A percentile compares a stretch with the other conserved stretches of the same genome.
These are phyloP conservation scores for Lophotis ruficrista DNA, from an alignment of 2,113 vertebrate species.

Conservation along the genomic window DNA sequence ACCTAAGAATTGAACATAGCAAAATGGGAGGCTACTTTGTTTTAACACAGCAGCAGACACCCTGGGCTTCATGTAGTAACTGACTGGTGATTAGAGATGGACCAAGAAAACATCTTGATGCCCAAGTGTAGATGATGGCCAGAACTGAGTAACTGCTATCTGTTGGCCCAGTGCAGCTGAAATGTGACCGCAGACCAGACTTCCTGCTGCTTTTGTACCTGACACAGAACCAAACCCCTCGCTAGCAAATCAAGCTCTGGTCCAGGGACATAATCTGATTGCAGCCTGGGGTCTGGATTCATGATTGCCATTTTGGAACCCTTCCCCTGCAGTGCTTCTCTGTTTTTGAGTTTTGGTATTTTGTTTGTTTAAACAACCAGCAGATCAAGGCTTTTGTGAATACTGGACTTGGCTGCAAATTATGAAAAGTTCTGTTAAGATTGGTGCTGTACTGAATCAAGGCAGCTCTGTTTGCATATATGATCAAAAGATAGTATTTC, in stretches of 20 bases:
- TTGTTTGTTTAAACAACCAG: neutral
- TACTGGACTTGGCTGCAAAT: neutral
- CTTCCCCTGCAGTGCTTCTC: neutral
- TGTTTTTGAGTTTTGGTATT: neutral
- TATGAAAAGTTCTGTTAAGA: neutral
- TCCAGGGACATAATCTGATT: neutral
- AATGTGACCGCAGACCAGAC: neutral
- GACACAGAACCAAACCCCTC: neutral
- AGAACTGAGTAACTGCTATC: neutral
- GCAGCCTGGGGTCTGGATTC: neutral
- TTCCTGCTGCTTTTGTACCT: neutral
- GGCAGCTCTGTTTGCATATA: neutral
- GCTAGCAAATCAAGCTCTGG: neutral
- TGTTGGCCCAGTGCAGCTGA: neutral
- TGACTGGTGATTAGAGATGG: neutral
- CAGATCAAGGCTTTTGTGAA: neutral
- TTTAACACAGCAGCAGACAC: neutral
- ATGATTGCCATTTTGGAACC: neutral
- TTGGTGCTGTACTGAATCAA: conserved; percentile 10
- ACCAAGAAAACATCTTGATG: neutral
- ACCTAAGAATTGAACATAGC: neutral
- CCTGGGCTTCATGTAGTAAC: neutral
- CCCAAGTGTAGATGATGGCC: neutral
- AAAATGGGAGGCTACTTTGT: neutral
- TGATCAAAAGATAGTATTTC: neutral